These are phyloP conservation scores for Pteria penguin DNA, from an alignment of 2,888 invertebrate species.

Conservation along the genomic window DNA sequence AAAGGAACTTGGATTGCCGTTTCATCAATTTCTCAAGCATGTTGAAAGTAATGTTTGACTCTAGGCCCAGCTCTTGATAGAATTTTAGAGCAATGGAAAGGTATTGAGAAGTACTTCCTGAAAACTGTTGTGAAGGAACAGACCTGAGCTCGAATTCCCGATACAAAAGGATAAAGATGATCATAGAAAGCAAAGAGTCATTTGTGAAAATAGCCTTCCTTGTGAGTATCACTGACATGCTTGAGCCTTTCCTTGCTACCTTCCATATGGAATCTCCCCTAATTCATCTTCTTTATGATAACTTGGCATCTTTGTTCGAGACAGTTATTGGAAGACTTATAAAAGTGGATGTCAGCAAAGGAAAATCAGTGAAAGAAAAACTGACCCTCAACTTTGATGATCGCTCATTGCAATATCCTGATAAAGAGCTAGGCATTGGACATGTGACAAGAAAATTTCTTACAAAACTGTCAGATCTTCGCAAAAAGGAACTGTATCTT, in stretches of 20 bases:
- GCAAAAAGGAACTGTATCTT: too few relatives aligned
- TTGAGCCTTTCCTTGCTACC: conserved; percentile 9
- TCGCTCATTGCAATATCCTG: too few relatives aligned
- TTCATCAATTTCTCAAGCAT: conserved; percentile 32
- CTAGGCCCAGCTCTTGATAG: conserved; percentile 23
- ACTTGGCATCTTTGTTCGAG: conserved; percentile 5
- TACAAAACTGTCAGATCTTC: too few relatives aligned
- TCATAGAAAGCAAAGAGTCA: too few relatives aligned
- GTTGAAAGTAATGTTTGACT: conserved; percentile 37
- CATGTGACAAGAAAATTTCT: too few relatives aligned
- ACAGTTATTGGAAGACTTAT: conserved; percentile 11
- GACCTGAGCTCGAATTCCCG: too few relatives aligned
- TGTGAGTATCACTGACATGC: too few relatives aligned
- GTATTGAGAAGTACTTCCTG: conserved; percentile 18
- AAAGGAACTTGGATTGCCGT: neutral
- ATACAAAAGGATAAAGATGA: too few relatives aligned
- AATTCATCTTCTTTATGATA: conserved; percentile 17
- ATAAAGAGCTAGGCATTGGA: too few relatives aligned
- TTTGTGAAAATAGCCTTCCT: too few relatives aligned
- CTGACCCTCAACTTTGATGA: too few relatives aligned
- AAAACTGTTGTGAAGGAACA: conserved; percentile 13
- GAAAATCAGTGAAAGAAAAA: too few relatives aligned
- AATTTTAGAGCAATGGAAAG: conserved; percentile 12
- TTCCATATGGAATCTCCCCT: conserved; percentile 31
- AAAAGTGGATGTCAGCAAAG: neutral